Conservation (phyloP, 2,888 invertebrate species). For the Lasioglossum villosulum region DNA sequence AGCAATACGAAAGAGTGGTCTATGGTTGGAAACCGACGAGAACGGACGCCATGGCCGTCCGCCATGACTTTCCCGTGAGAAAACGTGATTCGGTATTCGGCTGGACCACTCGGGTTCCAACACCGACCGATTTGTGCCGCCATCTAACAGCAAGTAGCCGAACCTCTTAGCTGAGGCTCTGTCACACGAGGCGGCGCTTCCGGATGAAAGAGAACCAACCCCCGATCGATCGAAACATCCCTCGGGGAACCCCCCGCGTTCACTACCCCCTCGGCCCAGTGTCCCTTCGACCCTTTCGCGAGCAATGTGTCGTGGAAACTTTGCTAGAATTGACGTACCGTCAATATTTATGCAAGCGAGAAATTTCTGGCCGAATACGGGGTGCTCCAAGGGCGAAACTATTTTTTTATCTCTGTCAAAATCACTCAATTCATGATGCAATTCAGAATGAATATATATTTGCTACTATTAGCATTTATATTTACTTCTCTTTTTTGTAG, state of each 20-base stretch:
- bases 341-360: not conserved
- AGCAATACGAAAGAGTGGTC: slow-evolving; percentile 44
- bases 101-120: slow-evolving; percentile 71
- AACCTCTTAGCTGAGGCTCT: slow-evolving; percentile 75
- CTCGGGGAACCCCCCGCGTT: not conserved
- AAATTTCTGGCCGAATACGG: not conserved
- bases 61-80: slow-evolving; percentile 71
- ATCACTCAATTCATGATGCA: not conserved
- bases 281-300: slow-evolving; percentile 41
- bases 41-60: slow-evolving; percentile 62
- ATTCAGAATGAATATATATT: not conserved
- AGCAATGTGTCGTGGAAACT: slow-evolving; percentile 20
- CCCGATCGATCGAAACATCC: slow-evolving; percentile 54
- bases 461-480: too few relatives aligned
- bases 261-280: slow-evolving; percentile 7
- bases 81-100: slow-evolving; percentile 74
- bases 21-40: not conserved
- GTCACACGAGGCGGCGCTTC: slow-evolving; percentile 76
- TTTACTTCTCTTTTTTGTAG: too few relatives aligned
- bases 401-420: not conserved
- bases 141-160: slow-evolving; percentile 76
- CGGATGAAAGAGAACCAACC: not conserved
- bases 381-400: not conserved
- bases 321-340: not conserved
- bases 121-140: slow-evolving; percentile 80